Percentiles rank a stretch among this genome's conserved stretches.
Conservation (phyloP, 1,140 invertebrate species). For the Drosophila kanapiae region DNA sequence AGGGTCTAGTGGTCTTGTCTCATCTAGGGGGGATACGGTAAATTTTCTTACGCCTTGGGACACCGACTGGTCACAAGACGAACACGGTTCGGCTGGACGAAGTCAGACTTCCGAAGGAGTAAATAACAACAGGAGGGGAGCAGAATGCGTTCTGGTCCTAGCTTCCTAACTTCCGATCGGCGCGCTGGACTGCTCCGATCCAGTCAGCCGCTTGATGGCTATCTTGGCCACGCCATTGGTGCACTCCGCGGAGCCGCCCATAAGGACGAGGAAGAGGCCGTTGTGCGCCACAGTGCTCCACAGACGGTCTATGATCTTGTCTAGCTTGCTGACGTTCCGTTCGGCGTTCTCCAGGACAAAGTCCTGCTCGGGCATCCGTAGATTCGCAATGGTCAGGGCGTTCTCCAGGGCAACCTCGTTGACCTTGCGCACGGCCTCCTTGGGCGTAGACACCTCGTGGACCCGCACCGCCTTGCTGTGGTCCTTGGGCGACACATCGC, state of each 20-base stretch:
- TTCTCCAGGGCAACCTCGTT: slow-evolving; percentile 86
- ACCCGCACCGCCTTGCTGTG: slow-evolving; percentile 38
- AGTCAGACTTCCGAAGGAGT: neutral
- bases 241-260: slow-evolving; percentile 86
- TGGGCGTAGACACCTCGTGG: slow-evolving; percentile 84
- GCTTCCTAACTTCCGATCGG: slow-evolving; percentile 29
- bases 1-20: neutral
- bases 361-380: slow-evolving; percentile 86
- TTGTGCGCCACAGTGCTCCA: slow-evolving; percentile 87
- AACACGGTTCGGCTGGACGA: neutral
- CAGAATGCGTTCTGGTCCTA: neutral
- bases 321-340: slow-evolving; percentile 86
- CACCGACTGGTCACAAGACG: neutral
- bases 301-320: slow-evolving; percentile 88
- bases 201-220: slow-evolving; percentile 73
- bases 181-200: slow-evolving; percentile 38
- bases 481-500: slow-evolving; percentile 46
- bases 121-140: slow-evolving; percentile 9
- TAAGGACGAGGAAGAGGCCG: slow-evolving; percentile 87
- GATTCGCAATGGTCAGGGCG: slow-evolving; percentile 87
- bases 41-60: slow-evolving; percentile 31
- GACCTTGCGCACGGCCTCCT: slow-evolving; percentile 86
- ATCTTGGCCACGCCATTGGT: slow-evolving; percentile 81
- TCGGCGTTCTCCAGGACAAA: slow-evolving; percentile 82
- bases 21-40: slow-evolving; percentile 25